Percentiles rank a stretch among this genome's conserved stretches.
Evolutionary conservation across 2,888 invertebrate species (phyloP).

Genomic region (Spialia ferax): DNA sequence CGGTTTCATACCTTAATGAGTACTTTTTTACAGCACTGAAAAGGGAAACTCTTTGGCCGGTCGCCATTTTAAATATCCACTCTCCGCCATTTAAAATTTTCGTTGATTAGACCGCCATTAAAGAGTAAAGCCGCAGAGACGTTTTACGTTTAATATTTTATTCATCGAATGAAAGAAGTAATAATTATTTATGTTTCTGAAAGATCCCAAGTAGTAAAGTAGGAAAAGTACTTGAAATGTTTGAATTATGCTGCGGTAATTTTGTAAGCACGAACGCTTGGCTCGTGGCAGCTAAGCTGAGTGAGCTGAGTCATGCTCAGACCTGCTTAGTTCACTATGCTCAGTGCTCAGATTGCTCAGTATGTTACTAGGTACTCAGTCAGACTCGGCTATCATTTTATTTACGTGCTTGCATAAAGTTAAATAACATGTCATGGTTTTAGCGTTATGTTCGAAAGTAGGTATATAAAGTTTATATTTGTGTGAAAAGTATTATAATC

Average conservation of each 20-base stretch:
- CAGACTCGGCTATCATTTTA: neutral
- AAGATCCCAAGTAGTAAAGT: constrained; percentile 14
- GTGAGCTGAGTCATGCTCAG: no score
- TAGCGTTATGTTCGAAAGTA: no score
- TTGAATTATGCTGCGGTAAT: constrained; percentile 1
- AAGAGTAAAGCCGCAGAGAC: constrained; percentile 13
- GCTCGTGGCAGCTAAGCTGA: neutral
- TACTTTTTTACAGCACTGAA: constrained; percentile 76
- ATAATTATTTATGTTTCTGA: constrained; percentile 32
- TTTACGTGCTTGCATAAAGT: neutral
- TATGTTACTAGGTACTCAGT: no score
- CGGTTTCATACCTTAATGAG: constrained; percentile 80
- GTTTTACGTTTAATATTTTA: constrained; percentile 34
- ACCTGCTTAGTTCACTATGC: neutral
- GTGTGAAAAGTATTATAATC: no score
- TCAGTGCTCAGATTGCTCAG: neutral
- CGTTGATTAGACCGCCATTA: constrained; percentile 49
- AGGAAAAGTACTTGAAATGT: neutral
- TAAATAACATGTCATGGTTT: neutral
- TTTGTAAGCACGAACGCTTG: neutral
- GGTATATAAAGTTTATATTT: no score
- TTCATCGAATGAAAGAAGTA: constrained; percentile 23
- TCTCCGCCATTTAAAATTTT: constrained; percentile 49
- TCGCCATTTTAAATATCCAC: constrained; percentile 54
- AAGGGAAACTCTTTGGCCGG: constrained; percentile 71